Evolutionary conservation across 1,140 invertebrate species (phyloP), one percentile per base, ranked within the genome.

Genomic region (Sitobion miscanthi): DNA sequence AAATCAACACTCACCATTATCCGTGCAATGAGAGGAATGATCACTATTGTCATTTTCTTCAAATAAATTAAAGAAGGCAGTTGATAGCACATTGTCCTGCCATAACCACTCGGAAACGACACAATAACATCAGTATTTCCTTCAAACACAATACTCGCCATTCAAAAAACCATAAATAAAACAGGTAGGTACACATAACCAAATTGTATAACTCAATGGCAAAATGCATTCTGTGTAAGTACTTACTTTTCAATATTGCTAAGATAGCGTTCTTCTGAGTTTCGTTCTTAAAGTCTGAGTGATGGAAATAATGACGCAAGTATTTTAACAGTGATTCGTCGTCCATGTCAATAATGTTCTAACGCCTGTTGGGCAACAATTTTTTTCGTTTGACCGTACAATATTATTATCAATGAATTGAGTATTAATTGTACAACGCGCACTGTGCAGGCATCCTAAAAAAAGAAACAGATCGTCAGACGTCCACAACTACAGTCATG

Each of bases 31-130:
- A 97, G 95, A 38, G 97, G 97, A 62, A 96, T 97, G 89, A 97
- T 96, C 35, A 97, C 97, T 93, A 97, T 95, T 7, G 97, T 96
- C 47, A 97, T 95, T 94, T 95, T 95, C 57, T 96, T 95, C 35
- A 95, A 94, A 52, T 95, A 94, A 57, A 96, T 94, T 14, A 97
- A 95, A 38, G 97, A 96, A 82, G 97, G 97, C 21, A 97, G 95
- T 95, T 97, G 97, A 94, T 96, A 97, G 94, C 97, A 97, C 30
- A 97, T 95, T 20, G 97, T 97, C 94, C 97, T 97, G 52, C 97
- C 97, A 42, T 96, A 95, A 47, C 97, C 97, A n/a, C 97, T 97
- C 35, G 97, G 97, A 96, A 97, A 97, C 17, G 96, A 97, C 30
- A 97, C 95, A 94, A 96, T 97, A 1, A 97, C 96, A 96, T 97